A percentile compares a stretch with the other conserved stretches of the same genome.
phyloP scores from a whole-genome alignment of 2,888 invertebrate species.

The Tetragonula carbonaria region DNA sequence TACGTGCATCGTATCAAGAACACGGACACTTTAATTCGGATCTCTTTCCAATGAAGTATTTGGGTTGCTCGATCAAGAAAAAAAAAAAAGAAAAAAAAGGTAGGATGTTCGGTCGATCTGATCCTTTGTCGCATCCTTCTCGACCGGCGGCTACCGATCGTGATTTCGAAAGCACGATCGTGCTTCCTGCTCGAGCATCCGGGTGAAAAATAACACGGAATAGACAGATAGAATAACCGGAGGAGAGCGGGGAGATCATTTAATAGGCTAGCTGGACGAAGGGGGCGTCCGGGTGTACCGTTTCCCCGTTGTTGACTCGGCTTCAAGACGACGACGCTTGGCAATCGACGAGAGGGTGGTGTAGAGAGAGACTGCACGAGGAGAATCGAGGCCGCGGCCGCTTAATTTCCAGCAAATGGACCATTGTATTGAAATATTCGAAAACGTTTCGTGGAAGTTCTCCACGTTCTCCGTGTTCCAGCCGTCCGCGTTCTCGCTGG shows the following conservation, averaged over 20 bases:
- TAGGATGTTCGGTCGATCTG: slow-evolving; percentile 15
- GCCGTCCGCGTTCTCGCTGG: neutral
- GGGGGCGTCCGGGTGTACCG: neutral
- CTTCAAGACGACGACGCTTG: no score
- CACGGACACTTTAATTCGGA: neutral
- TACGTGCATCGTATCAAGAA: no score
- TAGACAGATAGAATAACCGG: slow-evolving; percentile 19
- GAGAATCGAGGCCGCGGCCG: slow-evolving; percentile 2
- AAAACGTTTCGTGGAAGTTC: slow-evolving; percentile 46
- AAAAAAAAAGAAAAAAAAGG: neutral
- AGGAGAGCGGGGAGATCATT: neutral
- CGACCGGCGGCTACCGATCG: neutral
- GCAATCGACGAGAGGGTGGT: no score
- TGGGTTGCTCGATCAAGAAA: neutral
- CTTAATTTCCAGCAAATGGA: slow-evolving; percentile 50
- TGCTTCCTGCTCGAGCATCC: slow-evolving; percentile 6
- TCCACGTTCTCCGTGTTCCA: neutral
- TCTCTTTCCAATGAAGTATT: neutral
- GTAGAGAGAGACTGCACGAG: neutral
- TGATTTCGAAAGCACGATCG: slow-evolving; percentile 20
- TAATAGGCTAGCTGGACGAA: neutral
- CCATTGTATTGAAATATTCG: slow-evolving; percentile 54
- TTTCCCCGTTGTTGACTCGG: neutral
- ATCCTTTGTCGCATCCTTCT: neutral
- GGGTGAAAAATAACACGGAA: slow-evolving; percentile 7